Evolutionary conservation across 2,113 vertebrate genomes (phyloP), one percentile per base, ranked within the genome.

Genomic region (Tetrax tetrax): DNA sequence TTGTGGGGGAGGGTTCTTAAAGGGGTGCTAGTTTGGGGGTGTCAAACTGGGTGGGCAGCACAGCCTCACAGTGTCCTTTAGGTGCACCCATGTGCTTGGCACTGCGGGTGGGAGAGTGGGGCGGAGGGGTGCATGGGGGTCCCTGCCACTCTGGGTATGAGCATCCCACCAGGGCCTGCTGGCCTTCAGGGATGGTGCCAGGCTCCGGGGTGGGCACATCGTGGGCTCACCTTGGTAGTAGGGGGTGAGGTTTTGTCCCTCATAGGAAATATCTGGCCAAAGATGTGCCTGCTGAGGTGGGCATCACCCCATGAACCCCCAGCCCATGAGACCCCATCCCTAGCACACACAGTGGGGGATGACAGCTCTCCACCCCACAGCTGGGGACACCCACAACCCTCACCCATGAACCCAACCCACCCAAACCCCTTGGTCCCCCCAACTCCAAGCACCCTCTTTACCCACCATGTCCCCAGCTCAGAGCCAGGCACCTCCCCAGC

Each of bases 101-200:
- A n/a, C 66, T 45, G 59, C 0, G 0, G 14, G 43, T 21, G n/a
- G 47, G 29, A 70, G 33, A 57, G 14, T 0, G 1, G 16, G 12
- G 19, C 21, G 27, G 6, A 14, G 47, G 21, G 7, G 19, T 48
- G 20, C 37, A 6, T 0, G 2, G 23, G 8, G 16, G 20, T 59
- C 45, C 31, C 43, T 0, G 0, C 23, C n/a, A 23, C 1, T 2
- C 38, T 29, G 63, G n/a, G 25, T 54, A 14, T 37, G 37, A 29
- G 35, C 25, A 61, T 16, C 28, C 28, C 27, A n/a, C 6, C 27
- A 45, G 31, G 22, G 27, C 14, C 45, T 54, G 38, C 23, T 19
- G 17, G n/a, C 18, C 81, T 24, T 17, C 61, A 38, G 27, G 31
- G 18, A 68, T 28, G 20, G 23, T 74, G 43, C 23, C 77, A 59